phyloP scores from a whole-genome alignment of 2,888 invertebrate genomes.

The Drosophila villosipedis region DNA sequence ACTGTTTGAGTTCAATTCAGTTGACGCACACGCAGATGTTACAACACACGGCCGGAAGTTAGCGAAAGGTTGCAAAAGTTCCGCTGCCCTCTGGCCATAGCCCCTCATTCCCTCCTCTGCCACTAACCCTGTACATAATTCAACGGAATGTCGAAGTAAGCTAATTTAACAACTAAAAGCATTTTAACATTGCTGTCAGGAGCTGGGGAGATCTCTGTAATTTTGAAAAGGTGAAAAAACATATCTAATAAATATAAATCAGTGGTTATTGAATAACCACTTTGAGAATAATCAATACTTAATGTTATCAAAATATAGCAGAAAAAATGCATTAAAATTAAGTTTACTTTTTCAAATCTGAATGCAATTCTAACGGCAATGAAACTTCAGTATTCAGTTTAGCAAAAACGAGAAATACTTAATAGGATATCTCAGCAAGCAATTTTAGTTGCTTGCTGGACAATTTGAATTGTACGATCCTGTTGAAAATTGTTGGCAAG shows the following conservation, averaged over 20 bases:
- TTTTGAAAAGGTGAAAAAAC: not conserved
- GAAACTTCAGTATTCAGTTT: not conserved
- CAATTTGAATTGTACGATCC: slow-evolving; percentile 40
- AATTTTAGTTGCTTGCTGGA: slow-evolving; percentile 23
- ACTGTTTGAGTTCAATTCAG: slow-evolving; percentile 24
- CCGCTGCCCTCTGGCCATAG: slow-evolving; percentile 2
- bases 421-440: slow-evolving; percentile 27
- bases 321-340: not conserved
- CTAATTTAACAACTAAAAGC: not conserved
- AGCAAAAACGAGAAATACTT: slow-evolving; percentile 7
- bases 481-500: slow-evolving; percentile 28
- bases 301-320: not conserved
- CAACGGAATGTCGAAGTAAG: not conserved
- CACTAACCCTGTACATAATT: not conserved
- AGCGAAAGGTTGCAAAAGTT: slow-evolving; percentile 73
- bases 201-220: not conserved
- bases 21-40: slow-evolving; percentile 68
- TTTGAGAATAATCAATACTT: not conserved
- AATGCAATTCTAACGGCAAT: not conserved
- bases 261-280: too few species aligned
- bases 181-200: not conserved
- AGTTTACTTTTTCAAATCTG: not conserved
- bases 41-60: slow-evolving; percentile 75
- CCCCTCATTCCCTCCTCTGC: not conserved
- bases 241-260: not conserved